Evolutionary conservation across 2,888 invertebrate species (phyloP).

Genomic region (Leptopterna dolabrata): DNA sequence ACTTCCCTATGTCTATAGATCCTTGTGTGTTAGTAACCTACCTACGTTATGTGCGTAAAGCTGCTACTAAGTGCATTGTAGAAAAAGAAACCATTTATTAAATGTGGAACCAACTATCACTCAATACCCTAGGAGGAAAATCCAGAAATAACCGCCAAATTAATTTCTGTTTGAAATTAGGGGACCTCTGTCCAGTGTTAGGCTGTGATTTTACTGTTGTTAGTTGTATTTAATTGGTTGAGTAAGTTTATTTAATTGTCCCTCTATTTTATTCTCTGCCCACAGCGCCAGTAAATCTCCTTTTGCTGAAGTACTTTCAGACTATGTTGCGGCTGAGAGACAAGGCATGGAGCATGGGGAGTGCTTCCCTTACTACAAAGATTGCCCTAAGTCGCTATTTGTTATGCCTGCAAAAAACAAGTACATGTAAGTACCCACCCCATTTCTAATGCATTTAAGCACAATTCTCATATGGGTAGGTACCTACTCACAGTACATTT

Average conservation of each 20-base stretch:
- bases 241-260: background rate
- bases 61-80: no score
- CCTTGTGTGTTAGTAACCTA: no score
- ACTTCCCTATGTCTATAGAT: no score
- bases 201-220: no score
- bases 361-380: slow-evolving; percentile 86
- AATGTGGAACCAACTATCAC: no score
- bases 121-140: no score
- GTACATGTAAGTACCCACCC: slow-evolving; percentile 66
- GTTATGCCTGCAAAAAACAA: slow-evolving; percentile 70
- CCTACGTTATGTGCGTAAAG: no score
- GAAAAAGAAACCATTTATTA: no score
- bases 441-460: background rate
- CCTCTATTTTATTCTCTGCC: background rate
- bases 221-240: background rate
- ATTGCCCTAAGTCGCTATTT: slow-evolving; percentile 85
- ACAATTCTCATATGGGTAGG: background rate
- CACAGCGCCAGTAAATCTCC: slow-evolving; percentile 84
- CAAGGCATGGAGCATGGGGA: slow-evolving; percentile 80
- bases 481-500: no score
- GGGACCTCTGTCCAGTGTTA: no score
- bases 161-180: no score
- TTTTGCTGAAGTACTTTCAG: slow-evolving; percentile 77
- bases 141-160: no score
- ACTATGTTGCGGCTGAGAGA: slow-evolving; percentile 84